A percentile compares a stretch with the other conserved stretches of the same genome.
These are phyloP conservation scores for Dipodomys spectabilis DNA, from an alignment of 2,113 vertebrate species.

Conservation along the genomic window DNA sequence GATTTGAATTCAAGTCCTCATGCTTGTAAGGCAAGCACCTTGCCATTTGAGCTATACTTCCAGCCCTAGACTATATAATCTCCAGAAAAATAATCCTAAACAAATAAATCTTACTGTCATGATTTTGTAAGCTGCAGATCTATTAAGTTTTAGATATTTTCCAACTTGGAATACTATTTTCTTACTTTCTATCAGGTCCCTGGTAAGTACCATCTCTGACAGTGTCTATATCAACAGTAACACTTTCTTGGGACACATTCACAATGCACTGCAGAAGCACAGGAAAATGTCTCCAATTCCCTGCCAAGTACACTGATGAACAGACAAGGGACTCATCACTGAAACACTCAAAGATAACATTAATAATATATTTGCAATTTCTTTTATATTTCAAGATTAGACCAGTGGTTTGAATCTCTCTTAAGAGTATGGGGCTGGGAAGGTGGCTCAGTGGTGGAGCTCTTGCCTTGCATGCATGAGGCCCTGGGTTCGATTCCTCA, in stretches of 20 bases:
- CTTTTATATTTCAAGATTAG: not conserved
- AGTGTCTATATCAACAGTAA: not conserved
- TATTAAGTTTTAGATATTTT: not conserved
- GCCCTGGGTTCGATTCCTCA: too few species aligned
- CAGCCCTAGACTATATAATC: not conserved
- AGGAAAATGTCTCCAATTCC: not conserved
- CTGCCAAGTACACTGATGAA: not conserved
- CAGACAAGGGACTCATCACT: not conserved
- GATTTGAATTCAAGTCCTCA: too few species aligned
- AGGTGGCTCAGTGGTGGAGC: too few species aligned
- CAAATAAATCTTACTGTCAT: not conserved
- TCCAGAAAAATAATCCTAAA: conserved; percentile 35
- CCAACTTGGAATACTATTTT: conserved; percentile 14
- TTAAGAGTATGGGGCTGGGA: not conserved
- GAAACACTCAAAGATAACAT: not conserved
- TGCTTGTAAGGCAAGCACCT: too few species aligned
- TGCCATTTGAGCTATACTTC: too few species aligned
- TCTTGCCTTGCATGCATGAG: too few species aligned
- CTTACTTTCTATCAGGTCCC: not conserved
- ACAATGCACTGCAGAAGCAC: not conserved
- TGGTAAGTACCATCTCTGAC: not conserved
- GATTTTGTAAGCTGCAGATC: not conserved
- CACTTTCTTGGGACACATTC: not conserved
- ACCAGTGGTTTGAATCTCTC: not conserved
- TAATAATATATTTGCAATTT: not conserved